Evolutionary conservation across 1,140 invertebrate genomes (phyloP).

Genomic region (Ptiloglossa arizonensis): DNA sequence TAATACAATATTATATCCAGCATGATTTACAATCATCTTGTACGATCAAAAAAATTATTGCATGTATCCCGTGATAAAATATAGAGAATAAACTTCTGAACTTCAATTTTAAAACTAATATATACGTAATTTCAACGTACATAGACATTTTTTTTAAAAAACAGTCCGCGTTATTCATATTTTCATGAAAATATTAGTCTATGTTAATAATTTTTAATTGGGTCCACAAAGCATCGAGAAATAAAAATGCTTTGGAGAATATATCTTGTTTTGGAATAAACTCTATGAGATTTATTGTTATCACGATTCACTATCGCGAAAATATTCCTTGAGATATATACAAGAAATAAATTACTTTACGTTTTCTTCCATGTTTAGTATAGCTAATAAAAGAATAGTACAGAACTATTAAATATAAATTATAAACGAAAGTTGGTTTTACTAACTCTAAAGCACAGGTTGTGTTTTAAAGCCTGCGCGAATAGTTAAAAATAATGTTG

Average conservation of each 20-base stretch:
- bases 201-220: not conserved
- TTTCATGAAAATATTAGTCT: slow-evolving; percentile 8
- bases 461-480: slow-evolving; percentile 66
- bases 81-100: not conserved
- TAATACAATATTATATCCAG: slow-evolving; percentile 2
- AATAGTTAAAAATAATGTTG: slow-evolving; percentile 50
- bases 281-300: slow-evolving; percentile 29
- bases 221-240: not conserved
- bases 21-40: not conserved
- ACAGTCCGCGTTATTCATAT: not conserved
- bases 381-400: slow-evolving; percentile 57
- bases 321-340: slow-evolving; percentile 40
- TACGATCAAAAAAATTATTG: not conserved
- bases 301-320: slow-evolving; percentile 18
- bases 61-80: not conserved
- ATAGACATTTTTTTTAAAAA: not conserved
- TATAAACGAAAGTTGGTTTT: slow-evolving; percentile 56
- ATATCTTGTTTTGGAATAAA: slow-evolving; percentile 61
- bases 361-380: slow-evolving; percentile 51
- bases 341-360: slow-evolving; percentile 53
- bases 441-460: slow-evolving; percentile 64
- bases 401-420: slow-evolving; percentile 58
- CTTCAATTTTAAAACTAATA: slow-evolving; percentile 21
- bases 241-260: slow-evolving; percentile 27
- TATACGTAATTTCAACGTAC: not conserved